phyloP scores from a whole-genome alignment of 2,113 vertebrate species.

The Pithys albifrons region DNA sequence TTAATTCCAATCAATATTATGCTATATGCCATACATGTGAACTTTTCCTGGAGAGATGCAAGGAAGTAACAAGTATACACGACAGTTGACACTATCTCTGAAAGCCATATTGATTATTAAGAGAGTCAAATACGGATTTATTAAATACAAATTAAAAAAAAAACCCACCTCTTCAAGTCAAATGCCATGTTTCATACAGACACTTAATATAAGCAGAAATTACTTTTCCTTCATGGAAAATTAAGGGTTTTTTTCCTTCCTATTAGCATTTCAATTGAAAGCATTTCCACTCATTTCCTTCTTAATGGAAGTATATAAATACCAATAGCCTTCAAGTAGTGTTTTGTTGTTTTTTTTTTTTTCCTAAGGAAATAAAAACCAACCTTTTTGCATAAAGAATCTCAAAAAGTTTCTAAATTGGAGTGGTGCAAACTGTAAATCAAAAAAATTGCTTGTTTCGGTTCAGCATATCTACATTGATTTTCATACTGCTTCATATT shows the following conservation, averaged over 20 bases:
- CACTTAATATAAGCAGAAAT: conserved; percentile 47
- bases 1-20: not conserved
- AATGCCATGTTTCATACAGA: conserved; percentile 15
- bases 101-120: conserved; percentile 41
- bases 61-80: conserved; percentile 2
- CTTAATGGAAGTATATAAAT: conserved; percentile 60
- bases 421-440: not conserved
- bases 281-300: conserved; percentile 45
- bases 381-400: not conserved
- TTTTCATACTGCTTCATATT: not conserved
- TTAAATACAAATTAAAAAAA: not conserved
- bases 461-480: not conserved
- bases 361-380: not conserved
- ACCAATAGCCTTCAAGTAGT: conserved; percentile 33
- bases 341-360: not conserved
- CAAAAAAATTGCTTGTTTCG: not conserved
- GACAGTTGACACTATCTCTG: conserved; percentile 10
- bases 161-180: not conserved
- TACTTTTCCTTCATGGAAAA: conserved; percentile 55
- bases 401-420: not conserved
- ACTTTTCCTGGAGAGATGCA: not conserved
- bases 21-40: not conserved
- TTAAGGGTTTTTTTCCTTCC: not conserved
- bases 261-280: conserved; percentile 66
- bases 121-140: conserved; percentile 19